These are phyloP conservation scores for Cyphomyrus plagiostoma DNA, from an alignment of 2,113 vertebrate genomes.

Conservation along the genomic window DNA sequence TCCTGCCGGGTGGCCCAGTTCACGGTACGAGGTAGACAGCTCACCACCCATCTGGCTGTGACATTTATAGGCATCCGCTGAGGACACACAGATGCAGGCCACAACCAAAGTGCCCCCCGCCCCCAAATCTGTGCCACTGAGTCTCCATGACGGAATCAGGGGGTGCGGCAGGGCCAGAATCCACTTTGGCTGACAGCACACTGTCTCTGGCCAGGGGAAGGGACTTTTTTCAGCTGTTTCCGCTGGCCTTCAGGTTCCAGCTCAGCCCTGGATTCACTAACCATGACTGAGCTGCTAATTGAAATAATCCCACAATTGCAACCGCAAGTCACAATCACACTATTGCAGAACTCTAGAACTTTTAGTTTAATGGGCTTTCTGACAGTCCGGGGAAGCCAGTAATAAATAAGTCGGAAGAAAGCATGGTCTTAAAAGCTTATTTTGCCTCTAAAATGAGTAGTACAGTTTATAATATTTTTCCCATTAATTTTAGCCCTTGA, in stretches of 20 bases:
- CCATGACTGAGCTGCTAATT: conserved; percentile 1
- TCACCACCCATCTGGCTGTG: not conserved
- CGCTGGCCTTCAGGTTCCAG: not conserved
- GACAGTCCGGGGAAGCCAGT: not conserved
- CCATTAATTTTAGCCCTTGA: conserved; percentile 2
- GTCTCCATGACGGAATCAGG: not conserved
- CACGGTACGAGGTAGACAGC: not conserved
- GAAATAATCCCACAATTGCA: not conserved
- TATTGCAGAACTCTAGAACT: not conserved
- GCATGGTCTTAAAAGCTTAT: not conserved
- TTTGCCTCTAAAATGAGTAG: not conserved
- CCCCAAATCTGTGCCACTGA: not conserved
- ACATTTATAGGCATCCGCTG: not conserved
- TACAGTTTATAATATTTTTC: not conserved
- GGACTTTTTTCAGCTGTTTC: not conserved
- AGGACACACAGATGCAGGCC: not conserved
- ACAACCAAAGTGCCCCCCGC: not conserved
- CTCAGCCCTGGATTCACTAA: not conserved
- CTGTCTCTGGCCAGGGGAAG: not conserved
- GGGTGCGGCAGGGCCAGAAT: not conserved
- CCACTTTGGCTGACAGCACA: not conserved
- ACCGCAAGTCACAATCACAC: not conserved
- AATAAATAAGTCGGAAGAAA: not conserved
- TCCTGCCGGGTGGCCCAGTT: not conserved
- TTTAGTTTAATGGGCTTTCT: not conserved